These are phyloP conservation scores for Drosophila nigrodunni DNA, from an alignment of 1,140 invertebrate genomes.

Conservation along the genomic window DNA sequence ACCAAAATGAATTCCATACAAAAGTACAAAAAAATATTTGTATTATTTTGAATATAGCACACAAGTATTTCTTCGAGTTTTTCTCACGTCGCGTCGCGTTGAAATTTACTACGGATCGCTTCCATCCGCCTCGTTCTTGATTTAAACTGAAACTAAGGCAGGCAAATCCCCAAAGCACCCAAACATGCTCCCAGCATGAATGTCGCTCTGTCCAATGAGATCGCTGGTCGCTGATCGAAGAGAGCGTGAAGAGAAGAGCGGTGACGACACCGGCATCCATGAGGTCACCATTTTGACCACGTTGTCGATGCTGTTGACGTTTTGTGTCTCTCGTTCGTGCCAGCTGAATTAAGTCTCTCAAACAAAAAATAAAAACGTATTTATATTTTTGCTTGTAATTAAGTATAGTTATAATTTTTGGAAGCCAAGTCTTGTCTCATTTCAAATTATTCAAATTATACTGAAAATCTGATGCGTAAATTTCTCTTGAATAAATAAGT, in stretches of 20 bases:
- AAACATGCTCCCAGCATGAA: constrained; percentile 56
- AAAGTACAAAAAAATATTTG: constrained; percentile 14
- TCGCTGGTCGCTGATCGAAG: constrained; percentile 21
- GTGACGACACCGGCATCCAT: constrained; percentile 67
- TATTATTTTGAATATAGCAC: constrained; percentile 62
- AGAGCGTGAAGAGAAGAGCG: constrained; percentile 35
- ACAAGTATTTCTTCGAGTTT: constrained; percentile 31
- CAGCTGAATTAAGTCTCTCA: constrained; percentile 4
- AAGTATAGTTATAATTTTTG: background rate
- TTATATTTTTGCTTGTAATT: background rate
- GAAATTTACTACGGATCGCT: constrained; percentile 41
- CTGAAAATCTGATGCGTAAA: constrained; percentile 27
- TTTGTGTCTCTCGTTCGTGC: background rate
- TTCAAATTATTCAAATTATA: constrained; percentile 18
- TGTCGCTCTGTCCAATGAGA: constrained; percentile 45
- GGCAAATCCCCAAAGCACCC: constrained; percentile 2
- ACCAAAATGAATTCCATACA: constrained; percentile 32
- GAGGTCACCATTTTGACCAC: constrained; percentile 56
- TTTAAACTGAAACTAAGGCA: constrained; percentile 60
- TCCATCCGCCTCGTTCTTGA: constrained; percentile 66
- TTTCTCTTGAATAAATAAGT: constrained; percentile 11
- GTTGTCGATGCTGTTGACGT: background rate
- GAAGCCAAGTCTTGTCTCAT: background rate
- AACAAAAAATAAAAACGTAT: background rate
- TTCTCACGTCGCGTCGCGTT: constrained; percentile 35